phyloP scores from a whole-genome alignment of 2,888 invertebrate species.

The Drosophila mimica region DNA sequence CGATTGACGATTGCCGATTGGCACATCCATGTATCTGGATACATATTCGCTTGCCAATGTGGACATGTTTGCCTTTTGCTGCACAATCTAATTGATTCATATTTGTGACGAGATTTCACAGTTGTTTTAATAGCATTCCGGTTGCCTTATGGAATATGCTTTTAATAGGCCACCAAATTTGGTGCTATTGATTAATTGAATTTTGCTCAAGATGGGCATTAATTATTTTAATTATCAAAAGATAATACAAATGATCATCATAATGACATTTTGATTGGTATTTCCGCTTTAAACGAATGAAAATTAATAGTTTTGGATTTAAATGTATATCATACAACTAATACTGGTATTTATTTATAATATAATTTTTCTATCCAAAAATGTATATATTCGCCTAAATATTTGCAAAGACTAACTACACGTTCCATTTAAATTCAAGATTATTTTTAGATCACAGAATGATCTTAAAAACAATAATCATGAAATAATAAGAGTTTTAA shows the following conservation, averaged over 20 bases:
- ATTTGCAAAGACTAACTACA: background rate
- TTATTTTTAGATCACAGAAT: background rate
- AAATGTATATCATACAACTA: background rate
- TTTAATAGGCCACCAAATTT: constrained; percentile 59
- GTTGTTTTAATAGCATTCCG: constrained; percentile 50
- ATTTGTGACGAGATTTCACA: constrained; percentile 63
- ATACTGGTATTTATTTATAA: background rate
- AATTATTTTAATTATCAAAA: constrained; percentile 30
- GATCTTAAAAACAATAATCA: background rate
- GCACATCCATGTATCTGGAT: constrained; percentile 36
- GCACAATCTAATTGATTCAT: constrained; percentile 75
- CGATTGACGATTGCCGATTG: constrained; percentile 28
- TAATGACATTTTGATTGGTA: background rate
- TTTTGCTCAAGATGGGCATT: constrained; percentile 53
- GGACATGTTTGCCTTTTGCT: constrained; percentile 69
- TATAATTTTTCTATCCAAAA: background rate
- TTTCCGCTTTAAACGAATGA: constrained; percentile 12
- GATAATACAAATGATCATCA: constrained; percentile 13
- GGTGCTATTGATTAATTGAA: constrained; percentile 71
- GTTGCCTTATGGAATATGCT: constrained; percentile 43
- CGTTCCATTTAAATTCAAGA: background rate
- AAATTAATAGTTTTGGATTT: background rate
- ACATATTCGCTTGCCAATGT: constrained; percentile 21
- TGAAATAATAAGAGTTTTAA: background rate
- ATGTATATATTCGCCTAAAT: background rate